Base-by-base conservation (phyloP, 2,113 vertebrate genomes). In the Chlamydotis undulata region DNA sequence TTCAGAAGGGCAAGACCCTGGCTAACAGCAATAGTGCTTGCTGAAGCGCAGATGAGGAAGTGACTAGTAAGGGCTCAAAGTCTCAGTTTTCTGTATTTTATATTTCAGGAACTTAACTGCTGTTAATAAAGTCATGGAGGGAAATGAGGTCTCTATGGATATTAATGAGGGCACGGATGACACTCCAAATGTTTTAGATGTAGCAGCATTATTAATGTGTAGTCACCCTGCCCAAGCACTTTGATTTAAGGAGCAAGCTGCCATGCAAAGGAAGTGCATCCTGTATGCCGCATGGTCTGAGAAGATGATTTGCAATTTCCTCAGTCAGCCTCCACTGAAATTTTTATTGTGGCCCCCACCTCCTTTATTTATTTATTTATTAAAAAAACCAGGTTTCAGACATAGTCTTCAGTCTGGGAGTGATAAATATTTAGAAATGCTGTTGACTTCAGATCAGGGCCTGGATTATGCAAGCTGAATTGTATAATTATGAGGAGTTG, bases 131-230 rank as follows among this genome's bases (percentile, higher is more conserved):
- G 69, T 39, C 68, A 29, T 9, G 3, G 91, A 84, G 86, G 73
- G 74, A 93, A 92, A 53, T 60, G 47, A 96, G 90, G 65, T 61
- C 89, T 78, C 75, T 65, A 45, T 52, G 80, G 86, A 19, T 91
- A 37, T 82, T 94, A 91, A 92, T 65, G 86, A 96, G 92, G 68
- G 77, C 61, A 45, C 68, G 56, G 89, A 63, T 92, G 91, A 87
- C 25, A 33, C 86, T 53, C 45, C 65, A 60, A 90, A 64, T 33
- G 56, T 71, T 90, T 83, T 52, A 68, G 89, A 29, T 84, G 87
- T 31, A 87, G 93, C 83, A 85, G 91, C 93, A 55, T 89, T 80
- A 83, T 76, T 92, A 79, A 91, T 35, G 83, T 63, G 53, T 49
- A 31, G 31, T 94, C 83, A 89, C 69, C 74, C 86, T 39, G 61